A percentile compares a stretch with the other conserved stretches of the same genome.
Conservation (phyloP, 2,797 vertebrate genomes). For the Luscinia megarhynchos region DNA sequence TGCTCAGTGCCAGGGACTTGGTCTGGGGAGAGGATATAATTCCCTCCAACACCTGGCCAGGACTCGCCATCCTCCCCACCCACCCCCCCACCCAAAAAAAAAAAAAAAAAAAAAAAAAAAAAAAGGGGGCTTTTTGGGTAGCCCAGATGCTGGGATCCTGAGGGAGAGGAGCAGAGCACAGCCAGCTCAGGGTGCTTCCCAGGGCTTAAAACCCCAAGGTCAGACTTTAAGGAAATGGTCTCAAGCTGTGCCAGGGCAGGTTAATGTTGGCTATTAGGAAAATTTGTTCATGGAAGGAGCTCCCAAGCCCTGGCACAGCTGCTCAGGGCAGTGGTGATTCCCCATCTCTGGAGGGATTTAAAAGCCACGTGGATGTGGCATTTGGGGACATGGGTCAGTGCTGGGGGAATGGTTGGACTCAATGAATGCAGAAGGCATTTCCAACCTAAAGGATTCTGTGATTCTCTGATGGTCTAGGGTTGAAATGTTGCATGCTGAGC, state of each 20-base stretch:
- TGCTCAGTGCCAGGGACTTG: not conserved
- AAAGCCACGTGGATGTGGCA: not conserved
- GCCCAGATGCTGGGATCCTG: not conserved
- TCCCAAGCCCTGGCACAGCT: not conserved
- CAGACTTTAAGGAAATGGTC: not conserved
- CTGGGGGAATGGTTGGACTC: accelerated
- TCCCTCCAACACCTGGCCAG: accelerated
- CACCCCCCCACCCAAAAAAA: too few species aligned
- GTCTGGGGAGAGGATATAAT: accelerated
- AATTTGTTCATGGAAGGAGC: not conserved
- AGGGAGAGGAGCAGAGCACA: accelerated
- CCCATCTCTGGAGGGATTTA: not conserved
- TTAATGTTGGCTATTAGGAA: not conserved
- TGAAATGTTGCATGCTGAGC: not conserved
- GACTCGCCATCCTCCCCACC: not conserved
- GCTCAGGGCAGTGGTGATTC: not conserved
- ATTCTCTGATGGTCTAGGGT: accelerated
- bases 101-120: too few species aligned
- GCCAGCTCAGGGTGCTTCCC: not conserved
- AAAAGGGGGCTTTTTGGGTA: not conserved
- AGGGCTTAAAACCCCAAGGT: not conserved
- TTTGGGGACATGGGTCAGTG: accelerated
- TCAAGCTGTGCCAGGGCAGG: not conserved
- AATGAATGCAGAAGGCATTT: accelerated
- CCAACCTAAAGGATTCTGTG: not conserved